Conservation (phyloP, 2,888 invertebrate species). For the Chloroclysta siterata region DNA sequence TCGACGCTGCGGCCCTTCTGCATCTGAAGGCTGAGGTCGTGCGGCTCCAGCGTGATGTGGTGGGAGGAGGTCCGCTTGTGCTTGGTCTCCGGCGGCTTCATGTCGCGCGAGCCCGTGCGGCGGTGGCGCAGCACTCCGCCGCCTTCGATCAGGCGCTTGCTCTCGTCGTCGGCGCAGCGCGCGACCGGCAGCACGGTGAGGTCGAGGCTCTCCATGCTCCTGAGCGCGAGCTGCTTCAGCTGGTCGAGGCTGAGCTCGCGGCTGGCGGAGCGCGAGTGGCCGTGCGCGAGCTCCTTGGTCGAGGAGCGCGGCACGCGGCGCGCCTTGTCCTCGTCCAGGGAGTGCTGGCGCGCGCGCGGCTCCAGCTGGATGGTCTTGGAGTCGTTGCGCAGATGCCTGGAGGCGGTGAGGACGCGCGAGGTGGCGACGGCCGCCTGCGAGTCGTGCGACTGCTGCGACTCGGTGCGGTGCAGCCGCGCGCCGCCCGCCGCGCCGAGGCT, state of each 20-base stretch:
- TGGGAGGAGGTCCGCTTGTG: constrained; percentile 81
- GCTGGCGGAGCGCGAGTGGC: constrained; percentile 83
- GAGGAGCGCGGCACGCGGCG: constrained; percentile 62
- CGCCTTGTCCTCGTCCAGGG: constrained; percentile 58
- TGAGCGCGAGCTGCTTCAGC: constrained; percentile 74
- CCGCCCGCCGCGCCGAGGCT: constrained; percentile 38
- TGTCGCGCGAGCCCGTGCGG: constrained; percentile 86
- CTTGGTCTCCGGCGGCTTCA: constrained; percentile 61
- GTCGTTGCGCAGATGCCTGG: constrained; percentile 85
- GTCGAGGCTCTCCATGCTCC: constrained; percentile 79
- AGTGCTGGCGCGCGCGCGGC: constrained; percentile 79
- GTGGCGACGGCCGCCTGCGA: constrained; percentile 54
- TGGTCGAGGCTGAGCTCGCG: constrained; percentile 79
- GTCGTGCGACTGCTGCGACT: constrained; percentile 75
- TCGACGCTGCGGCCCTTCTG: constrained; percentile 78
- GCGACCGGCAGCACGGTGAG: constrained; percentile 69
- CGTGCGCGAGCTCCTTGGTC: constrained; percentile 71
- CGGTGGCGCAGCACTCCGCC: constrained; percentile 83
- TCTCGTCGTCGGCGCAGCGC: constrained; percentile 74
- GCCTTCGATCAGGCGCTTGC: constrained; percentile 74
- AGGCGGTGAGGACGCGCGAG: constrained; percentile 79
- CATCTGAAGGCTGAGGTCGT: constrained; percentile 65
- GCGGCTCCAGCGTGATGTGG: constrained; percentile 77
- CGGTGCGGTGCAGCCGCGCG: constrained; percentile 68
- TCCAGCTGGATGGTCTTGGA: constrained; percentile 87